These are phyloP conservation scores for Poecile montanus DNA, from an alignment of 2,797 vertebrate species.

Conservation along the genomic window DNA sequence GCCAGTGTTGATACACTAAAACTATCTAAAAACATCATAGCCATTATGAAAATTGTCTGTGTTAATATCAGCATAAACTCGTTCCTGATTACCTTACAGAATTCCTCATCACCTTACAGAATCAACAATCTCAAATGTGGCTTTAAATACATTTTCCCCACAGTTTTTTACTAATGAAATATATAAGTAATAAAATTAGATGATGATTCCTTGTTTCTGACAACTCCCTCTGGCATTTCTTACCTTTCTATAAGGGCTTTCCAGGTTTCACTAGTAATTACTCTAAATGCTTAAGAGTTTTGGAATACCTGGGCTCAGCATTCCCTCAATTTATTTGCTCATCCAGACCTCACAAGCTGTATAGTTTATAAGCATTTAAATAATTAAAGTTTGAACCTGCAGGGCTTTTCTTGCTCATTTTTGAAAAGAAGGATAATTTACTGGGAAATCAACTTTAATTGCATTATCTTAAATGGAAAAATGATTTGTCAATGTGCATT, in stretches of 20 bases:
- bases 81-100: not conserved
- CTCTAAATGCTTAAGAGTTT: slow-evolving; percentile 35
- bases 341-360: slow-evolving; percentile 21
- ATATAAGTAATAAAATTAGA: not conserved
- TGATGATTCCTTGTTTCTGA: not conserved
- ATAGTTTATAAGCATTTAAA: slow-evolving; percentile 48
- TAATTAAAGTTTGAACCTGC: slow-evolving; percentile 41
- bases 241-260: not conserved
- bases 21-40: not conserved
- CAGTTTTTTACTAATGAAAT: not conserved
- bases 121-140: not conserved
- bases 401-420: slow-evolving; percentile 28
- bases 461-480: slow-evolving; percentile 28
- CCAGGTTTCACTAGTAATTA: slow-evolving; percentile 2
- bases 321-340: slow-evolving; percentile 32
- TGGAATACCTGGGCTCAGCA: slow-evolving; percentile 15
- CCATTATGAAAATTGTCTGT: not conserved
- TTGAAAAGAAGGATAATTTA: slow-evolving; percentile 28
- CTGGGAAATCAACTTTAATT: slow-evolving; percentile 54
- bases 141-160: not conserved
- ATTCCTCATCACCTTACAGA: not conserved
- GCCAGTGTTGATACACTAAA: not conserved
- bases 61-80: not conserved
- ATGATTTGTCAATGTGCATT: slow-evolving; percentile 44
- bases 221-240: not conserved